These are phyloP conservation scores for Cheilinus undulatus DNA, from an alignment of 2,113 vertebrate species.

Conservation along the genomic window DNA sequence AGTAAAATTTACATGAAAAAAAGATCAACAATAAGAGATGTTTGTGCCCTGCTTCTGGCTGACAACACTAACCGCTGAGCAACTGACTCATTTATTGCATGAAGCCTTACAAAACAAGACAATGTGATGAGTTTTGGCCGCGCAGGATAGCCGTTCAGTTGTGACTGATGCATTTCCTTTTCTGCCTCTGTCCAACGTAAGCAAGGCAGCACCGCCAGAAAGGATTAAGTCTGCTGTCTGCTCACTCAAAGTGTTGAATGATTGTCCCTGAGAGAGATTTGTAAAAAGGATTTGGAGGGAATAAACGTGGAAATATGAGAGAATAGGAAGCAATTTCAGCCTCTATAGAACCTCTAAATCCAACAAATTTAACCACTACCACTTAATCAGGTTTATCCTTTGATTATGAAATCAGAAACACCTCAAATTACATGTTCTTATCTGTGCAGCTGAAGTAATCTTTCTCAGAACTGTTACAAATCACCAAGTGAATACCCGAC, in stretches of 20 bases:
- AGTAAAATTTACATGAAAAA: background rate
- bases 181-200: slow-evolving; percentile 34
- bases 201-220: slow-evolving; percentile 26
- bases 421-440: background rate
- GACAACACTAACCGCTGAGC: background rate
- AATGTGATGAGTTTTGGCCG: slow-evolving; percentile 17
- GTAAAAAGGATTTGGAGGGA: slow-evolving; percentile 25
- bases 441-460: background rate
- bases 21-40: background rate
- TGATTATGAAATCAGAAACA: too few species aligned
- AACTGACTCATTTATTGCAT: slow-evolving; percentile 9
- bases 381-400: too few species aligned
- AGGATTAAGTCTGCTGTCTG: slow-evolving; percentile 51
- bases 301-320: slow-evolving; percentile 3
- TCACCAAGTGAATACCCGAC: too few species aligned
- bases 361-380: background rate
- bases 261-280: slow-evolving; percentile 32
- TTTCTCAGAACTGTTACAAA: background rate
- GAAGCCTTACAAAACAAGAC: slow-evolving; percentile 16
- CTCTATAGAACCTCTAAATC: background rate
- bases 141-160: background rate
- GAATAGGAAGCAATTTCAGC: slow-evolving; percentile 2
- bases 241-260: slow-evolving; percentile 25
- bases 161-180: slow-evolving; percentile 54
- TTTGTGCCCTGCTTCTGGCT: slow-evolving; percentile 6